Conservation (phyloP, 2,113 vertebrate genomes). For the Myocastor coypus region DNA sequence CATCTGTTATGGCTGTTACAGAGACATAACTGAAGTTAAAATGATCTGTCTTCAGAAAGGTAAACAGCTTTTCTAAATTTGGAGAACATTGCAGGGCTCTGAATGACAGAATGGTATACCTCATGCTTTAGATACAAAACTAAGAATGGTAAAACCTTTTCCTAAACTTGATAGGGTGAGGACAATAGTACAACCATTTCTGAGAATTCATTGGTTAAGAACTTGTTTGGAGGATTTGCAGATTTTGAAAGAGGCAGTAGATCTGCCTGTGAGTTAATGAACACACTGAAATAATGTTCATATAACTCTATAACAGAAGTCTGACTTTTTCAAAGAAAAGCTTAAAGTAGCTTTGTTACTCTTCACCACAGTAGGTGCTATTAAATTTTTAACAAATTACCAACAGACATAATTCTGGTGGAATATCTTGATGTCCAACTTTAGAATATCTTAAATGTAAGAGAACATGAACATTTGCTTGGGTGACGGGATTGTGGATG, state of each 20-base stretch:
- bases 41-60: conserved; percentile 33
- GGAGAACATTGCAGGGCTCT: conserved; percentile 1
- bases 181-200: background rate
- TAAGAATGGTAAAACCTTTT: background rate
- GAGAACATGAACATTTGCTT: background rate
- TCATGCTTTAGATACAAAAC: background rate
- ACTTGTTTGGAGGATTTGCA: background rate
- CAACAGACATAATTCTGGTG: background rate
- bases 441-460: conserved; percentile 60
- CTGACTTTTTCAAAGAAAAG: background rate
- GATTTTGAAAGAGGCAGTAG: background rate
- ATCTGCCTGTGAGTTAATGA: conserved; percentile 6
- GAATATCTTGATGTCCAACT: conserved; percentile 29
- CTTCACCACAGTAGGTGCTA: background rate
- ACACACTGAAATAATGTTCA: background rate
- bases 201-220: background rate
- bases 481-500: background rate
- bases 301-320: background rate
- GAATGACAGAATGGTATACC: background rate
- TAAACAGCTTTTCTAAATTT: conserved; percentile 58
- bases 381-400: background rate
- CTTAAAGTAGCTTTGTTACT: conserved; percentile 1
- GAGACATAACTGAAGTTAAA: conserved; percentile 43
- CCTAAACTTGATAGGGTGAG: background rate
- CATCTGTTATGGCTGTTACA: conserved; percentile 28